phyloP scores from a whole-genome alignment of 1,140 invertebrate species.

The Mycetomoellerius zeteki region DNA sequence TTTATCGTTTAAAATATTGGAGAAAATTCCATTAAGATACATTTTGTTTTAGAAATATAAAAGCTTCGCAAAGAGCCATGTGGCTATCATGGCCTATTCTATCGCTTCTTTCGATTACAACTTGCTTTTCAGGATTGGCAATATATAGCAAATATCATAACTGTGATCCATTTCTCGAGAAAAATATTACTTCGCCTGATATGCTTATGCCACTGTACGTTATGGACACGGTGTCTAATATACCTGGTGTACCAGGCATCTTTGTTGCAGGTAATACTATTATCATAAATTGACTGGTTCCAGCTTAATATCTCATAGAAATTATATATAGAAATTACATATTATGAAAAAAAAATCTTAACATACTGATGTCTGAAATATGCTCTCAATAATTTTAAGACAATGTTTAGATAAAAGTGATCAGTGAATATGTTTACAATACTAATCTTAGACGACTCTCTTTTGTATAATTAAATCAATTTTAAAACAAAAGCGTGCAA shows the following conservation, averaged over 20 bases:
- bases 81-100: slow-evolving; percentile 92
- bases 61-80: slow-evolving; percentile 89
- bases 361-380: not conserved
- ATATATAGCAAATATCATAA: slow-evolving; percentile 92
- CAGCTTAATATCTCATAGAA: not conserved
- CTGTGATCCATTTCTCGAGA: slow-evolving; percentile 91
- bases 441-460: not conserved
- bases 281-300: not conserved
- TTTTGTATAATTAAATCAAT: too few species aligned
- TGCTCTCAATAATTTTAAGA: slow-evolving; percentile 1
- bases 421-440: not conserved
- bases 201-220: slow-evolving; percentile 93
- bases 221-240: slow-evolving; percentile 90
- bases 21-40: slow-evolving; percentile 21
- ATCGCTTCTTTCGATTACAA: slow-evolving; percentile 89
- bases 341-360: not conserved
- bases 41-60: slow-evolving; percentile 85
- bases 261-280: slow-evolving; percentile 90
- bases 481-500: too few species aligned
- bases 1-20: not conserved
- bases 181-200: slow-evolving; percentile 87
- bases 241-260: slow-evolving; percentile 92
- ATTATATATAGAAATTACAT: not conserved
- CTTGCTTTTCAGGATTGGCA: slow-evolving; percentile 92
- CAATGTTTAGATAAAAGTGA: not conserved